Conservation (phyloP, 2,888 invertebrate species). For the Synergus gifuensis region DNA sequence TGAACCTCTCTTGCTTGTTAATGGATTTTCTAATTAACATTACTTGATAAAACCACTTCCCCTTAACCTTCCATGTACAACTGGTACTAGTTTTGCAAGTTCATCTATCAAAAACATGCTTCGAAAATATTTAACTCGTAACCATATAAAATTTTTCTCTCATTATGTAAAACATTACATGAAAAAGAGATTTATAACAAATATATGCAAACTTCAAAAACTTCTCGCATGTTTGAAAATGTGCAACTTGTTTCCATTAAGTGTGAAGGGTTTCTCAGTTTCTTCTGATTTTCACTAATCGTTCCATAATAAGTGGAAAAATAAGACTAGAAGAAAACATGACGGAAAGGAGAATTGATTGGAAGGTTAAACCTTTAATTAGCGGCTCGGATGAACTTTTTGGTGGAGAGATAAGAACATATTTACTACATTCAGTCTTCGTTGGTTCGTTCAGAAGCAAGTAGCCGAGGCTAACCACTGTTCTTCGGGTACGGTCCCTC, state of each 20-base stretch:
- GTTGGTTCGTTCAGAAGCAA: conserved; percentile 46
- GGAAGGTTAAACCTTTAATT: conserved; percentile 71
- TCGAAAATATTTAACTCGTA: background rate
- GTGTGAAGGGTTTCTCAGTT: background rate
- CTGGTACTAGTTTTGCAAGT: background rate
- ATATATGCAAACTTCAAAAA: background rate
- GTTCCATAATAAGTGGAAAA: background rate
- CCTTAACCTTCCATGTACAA: background rate
- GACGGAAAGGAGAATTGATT: conserved; percentile 50
- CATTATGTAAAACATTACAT: background rate
- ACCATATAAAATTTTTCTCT: background rate
- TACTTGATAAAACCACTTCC: background rate
- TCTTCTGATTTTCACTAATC: background rate
- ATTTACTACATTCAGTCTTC: conserved; percentile 65
- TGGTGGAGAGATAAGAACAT: conserved; percentile 73
- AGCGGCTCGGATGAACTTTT: conserved; percentile 71
- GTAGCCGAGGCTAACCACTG: conserved; percentile 61
- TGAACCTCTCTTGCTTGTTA: conserved; percentile 42
- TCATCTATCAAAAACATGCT: background rate
- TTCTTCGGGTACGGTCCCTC: conserved; percentile 58
- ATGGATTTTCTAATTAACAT: conserved; percentile 57
- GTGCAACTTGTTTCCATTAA: background rate
- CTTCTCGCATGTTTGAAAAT: background rate
- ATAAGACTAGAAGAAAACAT: background rate
- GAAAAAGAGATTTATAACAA: background rate